These are phyloP conservation scores for Scaeva pyrastri DNA, from an alignment of 2,888 invertebrate genomes.

Conservation along the genomic window DNA sequence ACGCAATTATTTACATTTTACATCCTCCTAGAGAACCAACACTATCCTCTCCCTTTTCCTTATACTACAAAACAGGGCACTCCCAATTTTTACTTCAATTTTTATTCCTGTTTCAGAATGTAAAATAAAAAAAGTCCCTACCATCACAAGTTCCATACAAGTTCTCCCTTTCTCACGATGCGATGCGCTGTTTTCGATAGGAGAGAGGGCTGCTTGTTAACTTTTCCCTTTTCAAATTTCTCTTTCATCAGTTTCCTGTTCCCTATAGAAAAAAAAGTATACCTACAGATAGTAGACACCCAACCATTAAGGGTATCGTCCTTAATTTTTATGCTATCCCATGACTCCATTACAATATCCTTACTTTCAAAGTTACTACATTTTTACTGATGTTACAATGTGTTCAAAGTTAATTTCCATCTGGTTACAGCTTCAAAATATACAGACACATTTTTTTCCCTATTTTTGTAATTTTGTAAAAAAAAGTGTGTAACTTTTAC, in stretches of 20 bases:
- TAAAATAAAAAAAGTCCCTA: background rate
- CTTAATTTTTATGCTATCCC: conserved; percentile 67
- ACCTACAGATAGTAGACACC: background rate
- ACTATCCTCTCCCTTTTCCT: background rate
- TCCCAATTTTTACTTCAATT: background rate
- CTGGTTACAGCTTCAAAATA: background rate
- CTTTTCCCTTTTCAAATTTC: conserved; percentile 53
- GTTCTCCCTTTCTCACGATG: background rate
- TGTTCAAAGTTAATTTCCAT: background rate
- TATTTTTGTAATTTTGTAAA: background rate
- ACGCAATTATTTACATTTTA: background rate
- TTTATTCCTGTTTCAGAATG: background rate
- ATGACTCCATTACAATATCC: conserved; percentile 69
- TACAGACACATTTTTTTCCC: background rate
- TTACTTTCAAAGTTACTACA: conserved; percentile 63
- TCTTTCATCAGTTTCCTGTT: conserved; percentile 40
- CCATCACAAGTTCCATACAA: background rate
- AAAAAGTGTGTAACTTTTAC: background rate
- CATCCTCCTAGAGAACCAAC: background rate
- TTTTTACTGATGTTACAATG: too few species aligned
- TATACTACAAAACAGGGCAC: too few species aligned
- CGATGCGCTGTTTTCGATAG: too few species aligned
- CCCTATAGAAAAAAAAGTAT: conserved; percentile 18
- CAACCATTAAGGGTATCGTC: conserved; percentile 13
- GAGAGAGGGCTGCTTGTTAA: conserved; percentile 11